Conservation (phyloP, 2,888 invertebrate species). For the Erebia aethiops region DNA sequence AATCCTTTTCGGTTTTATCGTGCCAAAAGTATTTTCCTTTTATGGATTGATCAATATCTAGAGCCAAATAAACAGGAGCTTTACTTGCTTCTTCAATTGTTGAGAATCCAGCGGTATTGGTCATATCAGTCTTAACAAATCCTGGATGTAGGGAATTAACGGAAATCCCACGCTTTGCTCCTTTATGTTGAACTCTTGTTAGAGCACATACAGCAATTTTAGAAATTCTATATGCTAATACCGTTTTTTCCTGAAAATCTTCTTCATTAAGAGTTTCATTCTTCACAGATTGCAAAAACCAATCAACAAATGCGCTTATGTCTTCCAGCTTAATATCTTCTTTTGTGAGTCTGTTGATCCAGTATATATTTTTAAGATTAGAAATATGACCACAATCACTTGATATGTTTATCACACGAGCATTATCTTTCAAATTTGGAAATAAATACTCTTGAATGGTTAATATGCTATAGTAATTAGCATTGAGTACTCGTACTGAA, state of each 20-base stretch:
- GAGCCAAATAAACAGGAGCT: constrained; percentile 45
- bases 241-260: constrained; percentile 43
- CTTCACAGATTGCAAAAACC: constrained; percentile 47
- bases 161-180: constrained; percentile 45
- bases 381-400: constrained; percentile 49
- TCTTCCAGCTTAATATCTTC: constrained; percentile 42
- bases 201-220: constrained; percentile 46
- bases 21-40: constrained; percentile 50
- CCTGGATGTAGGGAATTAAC: constrained; percentile 51
- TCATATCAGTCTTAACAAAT: constrained; percentile 48
- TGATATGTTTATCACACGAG: constrained; percentile 47
- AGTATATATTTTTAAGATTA: constrained; percentile 45
- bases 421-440: constrained; percentile 46
- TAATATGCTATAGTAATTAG: constrained; percentile 43
- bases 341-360: constrained; percentile 45
- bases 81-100: constrained; percentile 41
- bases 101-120: constrained; percentile 39
- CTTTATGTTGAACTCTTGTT: constrained; percentile 43
- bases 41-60: constrained; percentile 45
- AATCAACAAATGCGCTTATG: constrained; percentile 46
- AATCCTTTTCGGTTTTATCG: constrained; percentile 46
- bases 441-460: constrained; percentile 44
- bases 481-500: constrained; percentile 42
- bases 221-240: constrained; percentile 44
- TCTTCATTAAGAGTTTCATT: constrained; percentile 42